Evolutionary conservation across 2,888 invertebrate genomes (phyloP).

Genomic region (Drosophila algonquin): DNA sequence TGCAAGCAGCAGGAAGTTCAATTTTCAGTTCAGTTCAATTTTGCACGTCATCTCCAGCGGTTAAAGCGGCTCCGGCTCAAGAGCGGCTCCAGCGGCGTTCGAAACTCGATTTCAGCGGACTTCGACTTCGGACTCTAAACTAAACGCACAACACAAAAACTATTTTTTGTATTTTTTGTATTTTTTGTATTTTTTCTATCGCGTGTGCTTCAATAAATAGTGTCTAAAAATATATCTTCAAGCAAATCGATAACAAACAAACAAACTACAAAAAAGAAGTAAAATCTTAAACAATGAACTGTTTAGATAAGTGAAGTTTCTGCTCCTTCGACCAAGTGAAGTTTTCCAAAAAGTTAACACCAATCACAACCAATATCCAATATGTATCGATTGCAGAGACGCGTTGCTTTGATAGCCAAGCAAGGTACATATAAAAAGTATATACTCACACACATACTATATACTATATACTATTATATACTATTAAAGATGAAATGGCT

Average conservation of each 20-base stretch:
- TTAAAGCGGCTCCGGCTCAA: conserved; percentile 44
- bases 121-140: conserved; percentile 19
- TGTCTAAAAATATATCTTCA: conserved; percentile 15
- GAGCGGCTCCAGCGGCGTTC: conserved; percentile 29
- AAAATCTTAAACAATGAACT: conserved; percentile 60
- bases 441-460: too few species aligned
- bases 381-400: conserved; percentile 83
- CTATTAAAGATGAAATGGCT: not conserved
- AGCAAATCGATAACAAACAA: not conserved
- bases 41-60: conserved; percentile 80
- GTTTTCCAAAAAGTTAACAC: conserved; percentile 10
- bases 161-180: conserved; percentile 26
- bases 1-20: conserved; percentile 77
- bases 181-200: conserved; percentile 28
- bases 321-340: conserved; percentile 13
- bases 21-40: conserved; percentile 77
- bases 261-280: not conserved
- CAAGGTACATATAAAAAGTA: conserved; percentile 74
- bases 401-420: conserved; percentile 81
- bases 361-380: conserved; percentile 18
- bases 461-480: not conserved
- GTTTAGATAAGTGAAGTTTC: conserved; percentile 45
- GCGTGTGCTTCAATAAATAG: conserved; percentile 38
- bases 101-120: conserved; percentile 37
- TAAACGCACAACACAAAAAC: conserved; percentile 24